Evolutionary conservation across 2,888 invertebrate genomes (phyloP).

Genomic region (Leucoptera coffeella): DNA sequence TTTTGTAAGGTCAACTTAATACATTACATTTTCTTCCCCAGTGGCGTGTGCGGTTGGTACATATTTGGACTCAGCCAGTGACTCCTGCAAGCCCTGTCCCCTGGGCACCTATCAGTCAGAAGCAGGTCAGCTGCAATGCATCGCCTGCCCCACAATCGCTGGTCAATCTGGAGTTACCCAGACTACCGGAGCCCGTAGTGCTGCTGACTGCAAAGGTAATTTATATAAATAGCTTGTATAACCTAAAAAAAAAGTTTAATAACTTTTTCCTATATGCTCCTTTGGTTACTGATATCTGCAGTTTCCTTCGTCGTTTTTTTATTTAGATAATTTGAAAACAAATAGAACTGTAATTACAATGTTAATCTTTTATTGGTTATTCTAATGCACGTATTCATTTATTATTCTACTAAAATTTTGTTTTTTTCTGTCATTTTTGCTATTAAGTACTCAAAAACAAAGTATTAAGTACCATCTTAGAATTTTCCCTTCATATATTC

Average conservation of each 20-base stretch:
- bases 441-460: slow-evolving; percentile 1
- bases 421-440: background rate
- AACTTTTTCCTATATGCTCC: too few species aligned
- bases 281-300: too few species aligned
- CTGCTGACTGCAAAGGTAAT: slow-evolving; percentile 78
- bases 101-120: slow-evolving; percentile 92
- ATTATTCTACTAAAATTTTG: too few species aligned
- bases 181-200: slow-evolving; percentile 79
- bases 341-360: too few species aligned
- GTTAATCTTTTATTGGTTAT: too few species aligned
- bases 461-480: slow-evolving; percentile 3
- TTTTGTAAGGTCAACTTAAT: too few species aligned
- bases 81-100: slow-evolving; percentile 77
- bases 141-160: slow-evolving; percentile 82
- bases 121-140: slow-evolving; percentile 83
- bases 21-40: slow-evolving; percentile 14
- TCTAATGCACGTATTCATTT: too few species aligned
- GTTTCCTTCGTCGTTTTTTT: too few species aligned
- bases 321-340: too few species aligned
- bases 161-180: slow-evolving; percentile 87
- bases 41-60: slow-evolving; percentile 91
- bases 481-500: slow-evolving; percentile 2
- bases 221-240: too few species aligned
- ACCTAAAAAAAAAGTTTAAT: too few species aligned
- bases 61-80: slow-evolving; percentile 69